Conservation (phyloP, 2,888 invertebrate species). For the Athetis lepigone region DNA sequence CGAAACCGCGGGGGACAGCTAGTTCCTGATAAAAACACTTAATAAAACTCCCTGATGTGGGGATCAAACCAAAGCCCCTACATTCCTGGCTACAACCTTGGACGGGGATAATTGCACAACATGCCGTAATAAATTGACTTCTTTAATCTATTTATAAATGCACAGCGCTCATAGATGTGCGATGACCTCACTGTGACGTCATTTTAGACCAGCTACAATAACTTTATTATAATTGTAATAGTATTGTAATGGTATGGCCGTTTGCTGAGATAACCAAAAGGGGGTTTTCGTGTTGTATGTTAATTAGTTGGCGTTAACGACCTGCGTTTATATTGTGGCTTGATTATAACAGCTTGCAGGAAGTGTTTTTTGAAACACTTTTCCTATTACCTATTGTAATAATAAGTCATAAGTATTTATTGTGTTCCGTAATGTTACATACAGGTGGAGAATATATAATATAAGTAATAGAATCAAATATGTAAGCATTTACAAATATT, state of each 20-base stretch:
- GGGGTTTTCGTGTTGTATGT: background rate
- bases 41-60: too few species aligned
- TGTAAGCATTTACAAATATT: too few species aligned
- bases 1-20: too few species aligned
- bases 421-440: too few species aligned
- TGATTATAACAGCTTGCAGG: background rate
- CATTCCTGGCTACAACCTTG: background rate
- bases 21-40: too few species aligned
- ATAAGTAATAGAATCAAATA: too few species aligned
- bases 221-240: background rate
- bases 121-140: conserved; percentile 19
- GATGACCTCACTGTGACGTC: conserved; percentile 42
- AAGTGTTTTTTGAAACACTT: background rate
- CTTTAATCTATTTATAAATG: conserved; percentile 28
- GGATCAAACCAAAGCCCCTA: too few species aligned
- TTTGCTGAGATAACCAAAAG: background rate
- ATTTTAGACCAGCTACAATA: background rate
- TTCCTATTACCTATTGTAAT: background rate
- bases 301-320: background rate
- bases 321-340: too few species aligned
- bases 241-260: too few species aligned
- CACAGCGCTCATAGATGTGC: background rate
- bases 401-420: too few species aligned
- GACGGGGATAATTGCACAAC: conserved; percentile 11
- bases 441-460: too few species aligned